These are phyloP conservation scores for Meloidogyne chitwoodi DNA, from an alignment of 1,140 invertebrate species.

Conservation along the genomic window DNA sequence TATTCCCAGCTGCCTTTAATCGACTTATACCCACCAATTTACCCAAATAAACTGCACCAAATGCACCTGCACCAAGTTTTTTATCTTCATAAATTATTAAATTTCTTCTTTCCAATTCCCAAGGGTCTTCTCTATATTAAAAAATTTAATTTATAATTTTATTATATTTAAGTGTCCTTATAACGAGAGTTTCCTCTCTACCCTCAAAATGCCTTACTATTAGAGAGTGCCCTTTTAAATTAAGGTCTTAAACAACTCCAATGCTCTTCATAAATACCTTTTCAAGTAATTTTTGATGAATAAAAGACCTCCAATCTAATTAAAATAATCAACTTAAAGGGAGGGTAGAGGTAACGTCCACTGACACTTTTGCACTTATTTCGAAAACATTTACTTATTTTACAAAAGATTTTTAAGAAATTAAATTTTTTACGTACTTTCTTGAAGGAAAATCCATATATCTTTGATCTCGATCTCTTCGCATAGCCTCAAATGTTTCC, in stretches of 20 bases:
- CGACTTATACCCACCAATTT: conserved; percentile 47
- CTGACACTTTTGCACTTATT: too few species aligned
- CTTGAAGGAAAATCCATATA: conserved; percentile 55
- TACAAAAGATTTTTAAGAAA: too few species aligned
- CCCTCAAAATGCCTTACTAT: neutral
- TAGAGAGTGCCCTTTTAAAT: neutral
- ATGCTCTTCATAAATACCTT: too few species aligned
- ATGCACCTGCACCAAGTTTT: conserved; percentile 53
- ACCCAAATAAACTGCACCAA: conserved; percentile 55
- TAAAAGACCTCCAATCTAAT: too few species aligned
- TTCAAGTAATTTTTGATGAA: too few species aligned
- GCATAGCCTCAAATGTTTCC: conserved; percentile 23
- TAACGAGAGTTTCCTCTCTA: too few species aligned
- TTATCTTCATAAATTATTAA: conserved; percentile 58
- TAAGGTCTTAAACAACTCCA: too few species aligned
- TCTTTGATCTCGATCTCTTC: conserved; percentile 33
- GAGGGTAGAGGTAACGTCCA: too few species aligned
- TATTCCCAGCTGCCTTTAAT: conserved; percentile 26
- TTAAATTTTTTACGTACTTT: conserved; percentile 1
- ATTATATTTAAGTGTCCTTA: too few species aligned
- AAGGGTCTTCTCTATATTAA: conserved; percentile 43
- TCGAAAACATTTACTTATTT: too few species aligned
- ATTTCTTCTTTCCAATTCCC: conserved; percentile 58
- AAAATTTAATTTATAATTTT: neutral
- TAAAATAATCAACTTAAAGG: too few species aligned